Evolutionary conservation across 2,888 invertebrate genomes (phyloP), one percentile per base, ranked within the genome.

Genomic region (Drosophila diplacantha): DNA sequence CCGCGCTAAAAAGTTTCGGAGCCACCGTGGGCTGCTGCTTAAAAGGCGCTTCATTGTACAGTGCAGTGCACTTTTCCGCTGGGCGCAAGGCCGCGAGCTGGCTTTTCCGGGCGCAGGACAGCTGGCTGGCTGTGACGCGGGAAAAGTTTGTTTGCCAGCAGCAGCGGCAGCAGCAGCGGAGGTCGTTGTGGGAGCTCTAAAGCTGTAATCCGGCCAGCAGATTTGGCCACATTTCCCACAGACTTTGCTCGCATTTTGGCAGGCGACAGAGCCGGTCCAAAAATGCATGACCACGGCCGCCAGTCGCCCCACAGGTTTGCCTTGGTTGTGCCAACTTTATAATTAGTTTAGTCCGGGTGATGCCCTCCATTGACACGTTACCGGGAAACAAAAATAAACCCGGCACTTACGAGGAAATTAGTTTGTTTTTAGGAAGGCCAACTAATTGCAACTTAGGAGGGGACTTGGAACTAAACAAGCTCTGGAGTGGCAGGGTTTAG

Each of bases 181-280:
- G 22, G 22, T 22, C 22, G 22, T 22, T 49, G 53, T 22, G 39
- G 35, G 32, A 29, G 34, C 26, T 32, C 39, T 20, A 44, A 58
- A 16, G 18, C 64, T 53, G 50, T 67, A 80, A 72, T 61, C 83
- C 84, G 67, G 84, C 64, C 76, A 73, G 63, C 82, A 73, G 74
- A 61, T 83, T 73, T 71, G 76, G 84, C 73, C 84, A 79, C 76
- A 78, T 79, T 83, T 81, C 60, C 74, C 82, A 52, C 69, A 65
- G 74, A 56, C 66, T 83, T 59, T 67, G 59, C 72, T 44, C 41
- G 58, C 71, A 35, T 66, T 61, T 58, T 43, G 37, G 58, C 73
- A 68, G 78, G 72, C 74, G 64, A 64, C 43, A 61, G 31, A 43
- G 44, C 39, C 18, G 54, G 65, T 47, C 60, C 52, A 35, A 79